Base-by-base conservation (phyloP, 2,113 vertebrate genomes). In the Crotalus viridis region DNA sequence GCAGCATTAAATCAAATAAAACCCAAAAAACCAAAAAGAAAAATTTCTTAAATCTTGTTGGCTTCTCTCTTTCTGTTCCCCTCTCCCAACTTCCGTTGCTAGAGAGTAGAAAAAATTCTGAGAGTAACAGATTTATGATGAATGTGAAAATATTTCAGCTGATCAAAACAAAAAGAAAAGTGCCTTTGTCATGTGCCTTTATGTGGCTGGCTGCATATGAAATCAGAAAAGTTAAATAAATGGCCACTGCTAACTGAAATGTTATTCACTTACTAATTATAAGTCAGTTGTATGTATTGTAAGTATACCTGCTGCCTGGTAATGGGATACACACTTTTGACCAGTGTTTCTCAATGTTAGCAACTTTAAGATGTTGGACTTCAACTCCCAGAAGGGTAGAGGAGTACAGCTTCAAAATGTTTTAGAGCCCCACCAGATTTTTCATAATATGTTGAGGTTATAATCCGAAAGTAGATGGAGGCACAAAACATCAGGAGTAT, bases 1-100 rank as follows among this genome's bases (percentile, higher is more conserved):
- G 88, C 54, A 94, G 26, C n/a, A 93, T 26, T 39, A 22, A 91
- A 69, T 93, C 88, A 52, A 12, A 88, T 0, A 81, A 92, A 51
- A 74, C 52, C 61, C 89, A 89, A 93, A 85, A 91, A 91, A 91
- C 91, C 51, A 48, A 1, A 56, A 33, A 24, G 43, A 93, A 22
- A 10, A 28, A 64, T 86, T 64, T 43, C 56, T 19, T 52, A 64
- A 52, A 87, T 19, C 81, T 54, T 33, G 59, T 85, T 64, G 46
- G 69, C 5, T n/a, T 85, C 13, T 26, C 17, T 43, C 13, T n/a
- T 89, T 28, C 52, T 85, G 10, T 46, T 81, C 74, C 74, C 33
- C 74, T 0, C 56, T 56, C n/a, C 22, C 33, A 9, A 15, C 10
- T 5, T 10, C 61, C 26, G 21, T 52, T 86, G 88, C 59, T 86